Base-by-base conservation (phyloP, 1,140 invertebrate genomes). In the Choristoneura fumiferana region DNA sequence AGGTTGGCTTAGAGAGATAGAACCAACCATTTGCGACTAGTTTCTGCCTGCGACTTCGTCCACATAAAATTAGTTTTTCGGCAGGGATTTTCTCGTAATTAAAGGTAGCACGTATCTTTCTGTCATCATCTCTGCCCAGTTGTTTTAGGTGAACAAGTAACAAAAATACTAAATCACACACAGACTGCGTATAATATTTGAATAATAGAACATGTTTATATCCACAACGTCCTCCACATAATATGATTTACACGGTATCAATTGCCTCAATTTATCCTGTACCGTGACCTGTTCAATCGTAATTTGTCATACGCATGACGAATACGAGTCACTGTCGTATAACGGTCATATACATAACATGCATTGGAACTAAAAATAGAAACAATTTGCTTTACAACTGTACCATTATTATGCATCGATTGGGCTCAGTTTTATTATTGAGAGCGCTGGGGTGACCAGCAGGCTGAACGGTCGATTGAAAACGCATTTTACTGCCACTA, bases 241-340 rank as follows among this genome's bases (percentile, higher is more conserved):
- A 15, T 15, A 45, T 45, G 40, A 45, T 45, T 22, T 45, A 45
- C 18, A 6, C 17, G n/a, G 43, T 49, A 49, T 49, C 43, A 49
- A 49, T 49, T 49, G 43, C 43, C 29, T 49, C 22, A 49, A 49
- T 49, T 49, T 49, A 49, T 49, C 10, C 5, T 29, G 43, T 49
- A 49, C 43, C 22, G 8, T 49, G 43, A 49, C 43, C 43, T 49
- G 18, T 17, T 10, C 43, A 29, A 29, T 29, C 22, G 22, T 49
- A 49, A 49, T 49, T 49, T 49, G 43, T 49, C 43, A 49, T 49
- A 29, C 43, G 18, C 18, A 49, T 49, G 43, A 45, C 43, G 43
- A 49, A 29, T 49, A 3, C 8, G n/a, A n/a, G n/a, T 10, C 35
- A 12, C 22, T 9, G 12, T n/a, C 17, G 43, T 49, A 49, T 49